Percentiles rank a stretch among this genome's conserved stretches.
These are phyloP conservation scores for Thumatha senex DNA, from an alignment of 2,888 invertebrate species.

Conservation along the genomic window DNA sequence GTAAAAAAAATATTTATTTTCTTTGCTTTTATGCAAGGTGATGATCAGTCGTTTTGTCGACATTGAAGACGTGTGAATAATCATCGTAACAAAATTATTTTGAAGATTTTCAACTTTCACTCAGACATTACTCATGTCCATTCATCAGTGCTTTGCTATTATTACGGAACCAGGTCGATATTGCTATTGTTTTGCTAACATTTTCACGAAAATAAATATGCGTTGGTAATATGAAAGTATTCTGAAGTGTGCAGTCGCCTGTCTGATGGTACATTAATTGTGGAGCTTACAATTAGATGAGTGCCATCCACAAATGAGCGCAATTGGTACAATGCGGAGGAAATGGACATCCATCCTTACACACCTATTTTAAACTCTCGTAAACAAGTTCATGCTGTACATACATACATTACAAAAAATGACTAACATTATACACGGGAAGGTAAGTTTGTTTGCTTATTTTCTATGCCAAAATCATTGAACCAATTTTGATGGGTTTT, in stretches of 20 bases:
- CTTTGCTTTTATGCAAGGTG: conserved; percentile 19
- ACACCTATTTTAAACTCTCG: conserved; percentile 43
- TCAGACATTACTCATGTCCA: conserved; percentile 21
- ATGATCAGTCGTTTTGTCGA: conserved; percentile 20
- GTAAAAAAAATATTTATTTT: conserved; percentile 21
- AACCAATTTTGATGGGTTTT: no score
- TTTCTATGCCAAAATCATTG: no score
- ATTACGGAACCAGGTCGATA: conserved; percentile 4
- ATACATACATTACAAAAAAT: no score
- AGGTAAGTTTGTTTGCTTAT: no score
- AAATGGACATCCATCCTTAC: conserved; percentile 69
- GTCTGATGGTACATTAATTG: conserved; percentile 66
- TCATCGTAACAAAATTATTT: conserved; percentile 20
- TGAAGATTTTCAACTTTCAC: conserved; percentile 31
- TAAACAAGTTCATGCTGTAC: conserved; percentile 21
- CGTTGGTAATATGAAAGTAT: conserved; percentile 12
- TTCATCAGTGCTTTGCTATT: conserved; percentile 14
- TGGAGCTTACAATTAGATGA: conserved; percentile 71
- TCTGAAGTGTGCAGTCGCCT: conserved; percentile 55
- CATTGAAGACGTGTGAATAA: conserved; percentile 15
- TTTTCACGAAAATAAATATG: conserved; percentile 1
- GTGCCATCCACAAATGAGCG: conserved; percentile 70
- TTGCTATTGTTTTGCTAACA: conserved; percentile 1
- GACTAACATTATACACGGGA: no score
- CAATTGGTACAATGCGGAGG: conserved; percentile 80